Conservation (phyloP, 2,113 vertebrate genomes). For the Gobiocypris rarus region DNA sequence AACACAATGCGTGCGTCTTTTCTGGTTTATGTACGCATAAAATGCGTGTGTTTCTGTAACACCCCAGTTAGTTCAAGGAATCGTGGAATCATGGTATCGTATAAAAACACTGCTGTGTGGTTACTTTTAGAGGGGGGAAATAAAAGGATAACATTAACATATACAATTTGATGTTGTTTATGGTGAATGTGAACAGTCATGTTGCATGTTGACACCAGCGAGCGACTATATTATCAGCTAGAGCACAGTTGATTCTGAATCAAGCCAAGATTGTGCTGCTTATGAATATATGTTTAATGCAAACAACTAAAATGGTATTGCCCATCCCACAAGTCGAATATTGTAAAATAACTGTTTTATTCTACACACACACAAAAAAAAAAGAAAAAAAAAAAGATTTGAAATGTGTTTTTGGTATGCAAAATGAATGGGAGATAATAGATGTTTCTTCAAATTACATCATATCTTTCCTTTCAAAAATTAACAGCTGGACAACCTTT, state of each 20-base stretch:
- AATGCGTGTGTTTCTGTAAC: background rate
- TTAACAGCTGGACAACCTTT: background rate
- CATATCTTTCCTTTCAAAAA: background rate
- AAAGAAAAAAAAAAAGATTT: too few species aligned
- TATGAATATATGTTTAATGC: background rate
- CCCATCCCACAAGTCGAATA: too few species aligned
- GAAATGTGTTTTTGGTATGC: too few species aligned
- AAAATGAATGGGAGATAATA: too few species aligned
- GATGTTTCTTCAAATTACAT: too few species aligned
- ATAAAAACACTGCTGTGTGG: background rate
- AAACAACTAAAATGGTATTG: too few species aligned
- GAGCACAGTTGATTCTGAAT: background rate
- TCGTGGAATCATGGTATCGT: background rate
- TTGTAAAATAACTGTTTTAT: too few species aligned
- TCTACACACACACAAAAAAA: too few species aligned
- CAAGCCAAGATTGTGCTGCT: background rate
- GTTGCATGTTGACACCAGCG: background rate
- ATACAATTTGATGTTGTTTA: background rate
- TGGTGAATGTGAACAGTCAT: background rate
- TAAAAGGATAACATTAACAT: constrained; percentile 1
- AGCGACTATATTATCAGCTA: background rate
- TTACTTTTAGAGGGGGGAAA: background rate
- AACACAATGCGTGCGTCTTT: background rate
- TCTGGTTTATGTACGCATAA: background rate
- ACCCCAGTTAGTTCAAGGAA: background rate